Evolutionary conservation across 2,113 vertebrate species (phyloP).

Genomic region (Cricetomys ansorgei): DNA sequence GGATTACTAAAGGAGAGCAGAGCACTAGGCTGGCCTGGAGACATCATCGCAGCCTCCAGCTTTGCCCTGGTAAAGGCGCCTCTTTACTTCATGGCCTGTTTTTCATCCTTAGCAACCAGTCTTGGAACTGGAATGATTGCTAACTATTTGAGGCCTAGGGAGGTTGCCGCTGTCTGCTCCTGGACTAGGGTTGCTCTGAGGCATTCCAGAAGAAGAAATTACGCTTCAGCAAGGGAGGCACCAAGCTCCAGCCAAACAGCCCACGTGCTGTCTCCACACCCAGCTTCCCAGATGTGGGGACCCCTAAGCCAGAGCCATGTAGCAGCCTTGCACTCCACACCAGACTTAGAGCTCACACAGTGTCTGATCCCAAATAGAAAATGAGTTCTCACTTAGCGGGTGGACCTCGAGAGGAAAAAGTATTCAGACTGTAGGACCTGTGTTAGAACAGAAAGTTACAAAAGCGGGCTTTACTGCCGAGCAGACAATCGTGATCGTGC

Average conservation of each 20-base stretch:
- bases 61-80: too few relatives aligned
- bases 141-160: neutral
- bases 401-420: neutral
- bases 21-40: neutral
- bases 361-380: neutral
- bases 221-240: too few relatives aligned
- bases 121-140: too few relatives aligned
- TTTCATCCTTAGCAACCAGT: neutral
- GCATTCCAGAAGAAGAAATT: neutral
- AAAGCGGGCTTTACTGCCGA: neutral
- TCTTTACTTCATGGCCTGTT: neutral
- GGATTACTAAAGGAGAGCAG: neutral
- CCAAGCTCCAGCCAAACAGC: neutral
- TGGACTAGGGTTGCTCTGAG: neutral
- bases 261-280: accelerated
- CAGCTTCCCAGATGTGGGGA: neutral
- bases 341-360: accelerated
- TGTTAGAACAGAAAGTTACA: neutral
- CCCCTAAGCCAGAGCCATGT: accelerated
- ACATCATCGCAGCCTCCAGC: accelerated
- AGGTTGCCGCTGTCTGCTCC: neutral
- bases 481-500: too few relatives aligned
- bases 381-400: too few relatives aligned
- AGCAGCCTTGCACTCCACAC: accelerated
- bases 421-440: neutral